Evolutionary conservation across 1,140 invertebrate species (phyloP), one percentile per base, ranked within the genome.

Genomic region (Bursaphelenchus mucronatus): DNA sequence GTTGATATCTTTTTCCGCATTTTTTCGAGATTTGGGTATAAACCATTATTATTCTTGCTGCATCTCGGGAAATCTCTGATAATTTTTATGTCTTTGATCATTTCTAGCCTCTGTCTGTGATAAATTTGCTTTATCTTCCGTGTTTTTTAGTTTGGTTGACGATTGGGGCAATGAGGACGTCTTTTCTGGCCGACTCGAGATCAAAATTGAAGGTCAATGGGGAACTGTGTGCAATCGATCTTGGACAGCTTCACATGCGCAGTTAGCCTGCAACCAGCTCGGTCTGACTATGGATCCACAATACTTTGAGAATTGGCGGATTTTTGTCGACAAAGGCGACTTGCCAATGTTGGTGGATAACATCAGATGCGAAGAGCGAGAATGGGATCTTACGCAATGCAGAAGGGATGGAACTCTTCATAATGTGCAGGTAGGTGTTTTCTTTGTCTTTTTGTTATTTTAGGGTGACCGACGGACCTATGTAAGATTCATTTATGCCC

Each of bases 211-310:
- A 15, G 87, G 88, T 10, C 72, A 81, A 82, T 98, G 95, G 94
- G 94, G 94, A 53, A 95, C 92, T 0, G 90, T 99, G 5, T 99
- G 95, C 78, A 91, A 92, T 83, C 90, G 97, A 80, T 89, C 89
- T 39, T 99, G 94, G 92, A 94, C 88, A 52, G 88, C 91, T n/a
- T 85, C 87, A 51, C 89, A 92, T 74, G 92, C 95, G 3, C 89
- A 91, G 0, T 82, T 97, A 19, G 93, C 91, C 0, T 71, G 95
- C 80, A 90, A 95, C 83, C 93, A 97, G 82, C 82, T 99, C 62
- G 95, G 95, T 0, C 84, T 92, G 54, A 90, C 90, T 0, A 85
- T 96, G 7, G 92, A 97, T 82, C 91, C 92, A 1, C 86, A 90
- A 61, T 91, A 95, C 82, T 97, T 94, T 90, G 87, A 88, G 90